These are phyloP conservation scores for Dendroctonus valens DNA, from an alignment of 1,140 invertebrate genomes.

Conservation along the genomic window DNA sequence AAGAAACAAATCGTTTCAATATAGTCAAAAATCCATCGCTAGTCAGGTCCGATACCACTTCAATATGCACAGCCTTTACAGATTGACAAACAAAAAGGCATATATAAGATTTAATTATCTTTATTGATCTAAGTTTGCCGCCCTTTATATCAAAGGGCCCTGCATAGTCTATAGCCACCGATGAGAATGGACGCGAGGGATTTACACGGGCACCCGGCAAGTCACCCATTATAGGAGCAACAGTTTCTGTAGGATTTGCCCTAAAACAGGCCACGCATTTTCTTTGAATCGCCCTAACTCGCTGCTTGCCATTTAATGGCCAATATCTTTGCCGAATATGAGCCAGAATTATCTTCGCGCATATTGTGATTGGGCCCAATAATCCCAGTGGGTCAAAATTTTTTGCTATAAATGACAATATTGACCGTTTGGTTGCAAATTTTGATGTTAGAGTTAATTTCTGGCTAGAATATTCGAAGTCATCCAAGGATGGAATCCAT, in stretches of 20 bases:
- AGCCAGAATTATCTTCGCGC: not conserved
- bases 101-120: constrained; percentile 20
- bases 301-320: too few relatives aligned
- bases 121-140: constrained; percentile 4
- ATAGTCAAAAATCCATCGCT: constrained; percentile 20
- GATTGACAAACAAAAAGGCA: constrained; percentile 28
- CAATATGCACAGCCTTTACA: constrained; percentile 23
- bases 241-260: too few relatives aligned
- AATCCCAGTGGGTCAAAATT: not conserved
- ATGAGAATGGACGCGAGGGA: constrained; percentile 43
- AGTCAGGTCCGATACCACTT: constrained; percentile 18
- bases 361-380: not conserved
- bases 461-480: too few relatives aligned
- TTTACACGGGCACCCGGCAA: constrained; percentile 42
- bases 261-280: too few relatives aligned
- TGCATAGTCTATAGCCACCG: constrained; percentile 35
- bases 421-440: not conserved
- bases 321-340: too few relatives aligned
- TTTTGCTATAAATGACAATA: not conserved
- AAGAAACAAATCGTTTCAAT: constrained; percentile 43
- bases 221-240: too few relatives aligned
- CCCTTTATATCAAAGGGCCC: constrained; percentile 23
- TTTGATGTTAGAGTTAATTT: too few relatives aligned
- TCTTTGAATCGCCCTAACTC: too few relatives aligned
- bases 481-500: too few relatives aligned